Conservation (phyloP, 2,797 vertebrate species). For the Spheniscus humboldti region DNA sequence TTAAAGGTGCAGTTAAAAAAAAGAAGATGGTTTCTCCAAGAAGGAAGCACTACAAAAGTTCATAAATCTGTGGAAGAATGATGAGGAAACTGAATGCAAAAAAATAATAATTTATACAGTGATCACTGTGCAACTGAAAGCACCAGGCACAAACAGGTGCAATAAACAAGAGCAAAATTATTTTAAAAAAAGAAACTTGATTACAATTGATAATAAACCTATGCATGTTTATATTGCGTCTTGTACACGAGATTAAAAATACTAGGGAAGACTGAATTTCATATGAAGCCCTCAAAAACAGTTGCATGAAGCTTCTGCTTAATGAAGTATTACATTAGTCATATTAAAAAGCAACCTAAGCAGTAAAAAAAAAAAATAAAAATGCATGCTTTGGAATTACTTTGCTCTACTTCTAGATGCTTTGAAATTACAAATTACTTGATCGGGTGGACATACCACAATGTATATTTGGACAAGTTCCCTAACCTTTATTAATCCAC, state of each 20-base stretch:
- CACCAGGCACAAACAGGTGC: background rate
- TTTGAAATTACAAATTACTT: background rate
- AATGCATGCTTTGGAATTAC: background rate
- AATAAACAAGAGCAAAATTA: background rate
- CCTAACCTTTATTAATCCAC: background rate
- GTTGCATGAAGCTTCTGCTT: background rate
- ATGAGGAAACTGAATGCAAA: background rate
- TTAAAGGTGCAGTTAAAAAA: background rate
- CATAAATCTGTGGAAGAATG: background rate
- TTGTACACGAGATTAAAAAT: background rate
- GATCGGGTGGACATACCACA: background rate
- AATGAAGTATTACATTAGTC: background rate
- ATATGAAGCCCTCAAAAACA: background rate
- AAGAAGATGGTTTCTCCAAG: background rate
- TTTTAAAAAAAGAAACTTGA: background rate
- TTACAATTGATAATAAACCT: background rate
- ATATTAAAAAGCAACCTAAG: background rate
- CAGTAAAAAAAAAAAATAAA: background rate
- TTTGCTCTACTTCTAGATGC: background rate
- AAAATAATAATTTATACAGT: background rate
- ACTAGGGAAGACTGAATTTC: background rate
- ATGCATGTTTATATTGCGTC: background rate
- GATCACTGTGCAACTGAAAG: background rate
- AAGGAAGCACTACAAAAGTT: background rate
- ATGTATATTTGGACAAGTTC: background rate